These are phyloP conservation scores for Iphiclides podalirius DNA, from an alignment of 2,888 invertebrate species.

Conservation along the genomic window DNA sequence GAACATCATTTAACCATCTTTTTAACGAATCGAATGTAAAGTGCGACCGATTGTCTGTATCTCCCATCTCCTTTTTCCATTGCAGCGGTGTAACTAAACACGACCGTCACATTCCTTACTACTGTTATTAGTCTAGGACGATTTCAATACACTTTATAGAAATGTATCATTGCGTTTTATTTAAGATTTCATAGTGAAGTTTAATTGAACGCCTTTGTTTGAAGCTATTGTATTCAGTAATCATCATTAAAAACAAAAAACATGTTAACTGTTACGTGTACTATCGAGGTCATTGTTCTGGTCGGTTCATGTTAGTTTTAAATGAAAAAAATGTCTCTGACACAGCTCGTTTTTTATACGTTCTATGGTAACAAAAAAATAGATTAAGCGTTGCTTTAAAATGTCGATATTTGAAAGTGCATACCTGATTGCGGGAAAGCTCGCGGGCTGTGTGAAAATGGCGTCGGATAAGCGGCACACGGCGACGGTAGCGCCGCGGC, in stretches of 20 bases:
- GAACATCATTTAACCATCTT: conserved; percentile 61
- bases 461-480: conserved; percentile 66
- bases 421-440: conserved; percentile 76
- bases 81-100: conserved; percentile 78
- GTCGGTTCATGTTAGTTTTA: conserved; percentile 7
- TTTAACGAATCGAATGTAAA: conserved; percentile 49
- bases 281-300: conserved; percentile 44
- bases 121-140: conserved; percentile 57
- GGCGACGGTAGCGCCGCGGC: conserved; percentile 66
- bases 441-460: conserved; percentile 74
- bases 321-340: conserved; percentile 1
- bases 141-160: conserved; percentile 1
- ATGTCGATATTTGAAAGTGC: conserved; percentile 36
- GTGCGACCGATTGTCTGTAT: conserved; percentile 34
- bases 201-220: conserved; percentile 30
- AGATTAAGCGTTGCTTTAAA: conserved; percentile 13
- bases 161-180: conserved; percentile 28
- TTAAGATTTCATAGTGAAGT: conserved; percentile 30
- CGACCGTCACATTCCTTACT: conserved; percentile 74
- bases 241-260: conserved; percentile 67
- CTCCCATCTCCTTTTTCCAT: conserved; percentile 49
- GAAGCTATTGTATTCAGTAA: conserved; percentile 52
- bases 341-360: neutral
- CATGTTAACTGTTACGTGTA: conserved; percentile 76
- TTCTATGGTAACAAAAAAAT: neutral